Conservation (phyloP, 2,888 invertebrate species). For the Tipula helvola region DNA sequence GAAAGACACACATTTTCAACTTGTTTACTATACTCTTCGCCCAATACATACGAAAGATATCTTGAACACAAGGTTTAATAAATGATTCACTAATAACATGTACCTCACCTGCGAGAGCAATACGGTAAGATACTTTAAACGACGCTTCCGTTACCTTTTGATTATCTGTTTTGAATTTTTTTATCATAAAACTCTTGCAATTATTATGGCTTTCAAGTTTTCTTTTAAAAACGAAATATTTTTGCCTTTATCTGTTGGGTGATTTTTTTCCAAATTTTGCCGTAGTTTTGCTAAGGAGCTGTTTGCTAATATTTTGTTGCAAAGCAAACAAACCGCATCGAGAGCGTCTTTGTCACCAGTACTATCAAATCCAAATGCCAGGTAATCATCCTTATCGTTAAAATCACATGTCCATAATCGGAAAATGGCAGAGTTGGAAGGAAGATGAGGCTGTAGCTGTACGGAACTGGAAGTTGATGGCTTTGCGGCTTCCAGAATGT, state of each 20-base stretch:
- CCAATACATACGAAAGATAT: no score
- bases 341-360: slow-evolving; percentile 6
- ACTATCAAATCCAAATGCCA: neutral
- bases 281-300: slow-evolving; percentile 8
- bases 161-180: slow-evolving; percentile 15
- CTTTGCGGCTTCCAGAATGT: neutral
- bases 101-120: no score
- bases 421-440: neutral
- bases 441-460: neutral
- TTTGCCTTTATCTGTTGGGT: slow-evolving; percentile 7
- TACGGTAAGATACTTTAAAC: slow-evolving; percentile 9
- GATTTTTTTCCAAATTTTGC: slow-evolving; percentile 13
- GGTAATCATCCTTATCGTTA: neutral
- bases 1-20: no score
- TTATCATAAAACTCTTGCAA: neutral
- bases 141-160: slow-evolving; percentile 14
- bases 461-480: neutral
- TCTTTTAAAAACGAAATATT: no score
- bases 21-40: no score
- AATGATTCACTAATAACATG: no score
- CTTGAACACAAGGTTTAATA: no score
- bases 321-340: slow-evolving; percentile 14
- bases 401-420: neutral
- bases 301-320: neutral
- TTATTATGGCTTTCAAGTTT: neutral